Evolutionary conservation across 1,140 invertebrate genomes (phyloP).

Genomic region (Cardiocondyla obscurior): DNA sequence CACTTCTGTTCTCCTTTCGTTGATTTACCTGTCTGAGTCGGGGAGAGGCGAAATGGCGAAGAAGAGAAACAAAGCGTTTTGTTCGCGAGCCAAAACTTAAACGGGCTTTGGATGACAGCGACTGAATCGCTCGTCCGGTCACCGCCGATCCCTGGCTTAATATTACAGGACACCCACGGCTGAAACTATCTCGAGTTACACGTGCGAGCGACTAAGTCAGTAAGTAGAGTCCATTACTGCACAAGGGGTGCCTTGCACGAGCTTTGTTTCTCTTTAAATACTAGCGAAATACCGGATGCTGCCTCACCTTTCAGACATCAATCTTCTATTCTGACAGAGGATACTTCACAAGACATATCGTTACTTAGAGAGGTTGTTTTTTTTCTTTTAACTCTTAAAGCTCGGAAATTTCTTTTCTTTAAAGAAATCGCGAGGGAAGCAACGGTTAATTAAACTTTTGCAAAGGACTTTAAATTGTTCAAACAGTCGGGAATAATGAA

Average conservation of each 20-base stretch:
- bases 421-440: neutral
- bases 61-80: neutral
- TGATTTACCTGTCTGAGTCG: neutral
- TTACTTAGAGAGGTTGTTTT: neutral
- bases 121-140: constrained; percentile 7
- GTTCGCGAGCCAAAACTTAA: neutral
- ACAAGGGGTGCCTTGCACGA: constrained; percentile 29
- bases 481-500: neutral
- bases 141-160: constrained; percentile 25
- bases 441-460: neutral
- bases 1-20: neutral
- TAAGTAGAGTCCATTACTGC: constrained; percentile 52
- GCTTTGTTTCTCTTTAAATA: neutral
- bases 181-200: constrained; percentile 59
- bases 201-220: constrained; percentile 41
- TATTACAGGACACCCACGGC: constrained; percentile 44
- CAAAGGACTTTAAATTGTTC: neutral
- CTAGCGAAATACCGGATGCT: neutral
- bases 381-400: neutral
- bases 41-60: too few species aligned
- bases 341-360: neutral
- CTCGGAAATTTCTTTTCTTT: neutral
- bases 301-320: neutral
- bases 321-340: neutral
- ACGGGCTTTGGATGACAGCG: constrained; percentile 11